Evolutionary conservation across 1,140 invertebrate genomes (phyloP), one percentile per base, ranked within the genome.

Genomic region (Apocrypta bakeri): DNA sequence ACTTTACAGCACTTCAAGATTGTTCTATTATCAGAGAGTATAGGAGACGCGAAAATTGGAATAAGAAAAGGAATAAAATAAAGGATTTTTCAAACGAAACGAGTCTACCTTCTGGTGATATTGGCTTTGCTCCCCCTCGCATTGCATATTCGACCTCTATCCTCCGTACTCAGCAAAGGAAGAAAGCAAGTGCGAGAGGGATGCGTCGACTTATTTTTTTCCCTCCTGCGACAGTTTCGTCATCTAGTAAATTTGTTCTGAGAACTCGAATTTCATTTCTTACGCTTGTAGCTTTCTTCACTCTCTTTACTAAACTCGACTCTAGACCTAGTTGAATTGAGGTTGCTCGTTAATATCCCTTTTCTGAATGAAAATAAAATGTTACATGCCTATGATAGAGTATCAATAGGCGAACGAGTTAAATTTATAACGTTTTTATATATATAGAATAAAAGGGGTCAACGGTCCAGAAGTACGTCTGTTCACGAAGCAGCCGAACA

Each of bases 161-260:
- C 21, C 25, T 8, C 31, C 48, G 9, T 11, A 40, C 56, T 12
- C 31, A n/a, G 56, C 48, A 79, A 21, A 73, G 61, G 40, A 37
- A 37, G n/a, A 37, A 37, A 37, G 12, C 14, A 4, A 73, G 14
- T 25, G 42, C 11, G 48, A 61, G 12, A 74, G 63, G 6, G 63
- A 64, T 48, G 33, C 61, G 37, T 81, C 71, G 48, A 56, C 61
- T 81, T 81, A 81, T 81, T 74, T 81, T 48, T 61, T 73, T 76
- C 31, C 42, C 40, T 21, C 37, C 80, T 72, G 21, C 68, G 68
- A 82, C 74, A 68, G 78, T 82, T 29, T 71, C 63, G 25, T 48
- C 17, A 64, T 61, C 29, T 82, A 82, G 77, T 82, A 82, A 82
- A 82, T 82, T 77, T 25, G 24, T 48, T 25, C 29, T 21, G 25